phyloP scores from a whole-genome alignment of 2,797 vertebrate genomes.

The Characodon lateralis region DNA sequence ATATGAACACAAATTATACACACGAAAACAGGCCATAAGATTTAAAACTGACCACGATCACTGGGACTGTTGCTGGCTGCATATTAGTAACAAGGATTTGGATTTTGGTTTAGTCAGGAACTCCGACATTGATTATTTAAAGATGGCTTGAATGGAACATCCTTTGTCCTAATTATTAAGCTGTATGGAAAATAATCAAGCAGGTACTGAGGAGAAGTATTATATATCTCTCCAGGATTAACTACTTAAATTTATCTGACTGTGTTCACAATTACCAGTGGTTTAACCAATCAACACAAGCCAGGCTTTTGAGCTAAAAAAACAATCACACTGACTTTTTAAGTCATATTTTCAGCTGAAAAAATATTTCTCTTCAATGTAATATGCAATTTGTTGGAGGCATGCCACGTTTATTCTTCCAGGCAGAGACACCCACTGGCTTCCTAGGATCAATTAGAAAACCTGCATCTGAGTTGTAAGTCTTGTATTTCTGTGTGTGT shows the following conservation, averaged over 20 bases:
- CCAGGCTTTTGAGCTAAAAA: neutral
- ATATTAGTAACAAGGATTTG: neutral
- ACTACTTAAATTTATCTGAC: neutral
- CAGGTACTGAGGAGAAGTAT: too few relatives aligned
- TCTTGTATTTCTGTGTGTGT: slow-evolving; percentile 17
- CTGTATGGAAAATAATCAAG: neutral
- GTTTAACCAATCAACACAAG: neutral
- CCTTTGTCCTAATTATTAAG: neutral
- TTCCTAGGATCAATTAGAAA: slow-evolving; percentile 59
- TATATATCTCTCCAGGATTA: neutral
- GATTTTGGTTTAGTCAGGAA: neutral
- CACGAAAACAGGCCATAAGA: neutral
- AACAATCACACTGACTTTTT: neutral
- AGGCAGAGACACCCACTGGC: slow-evolving; percentile 50
- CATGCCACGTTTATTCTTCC: slow-evolving; percentile 33
- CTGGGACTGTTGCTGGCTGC: too few relatives aligned
- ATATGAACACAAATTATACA: neutral
- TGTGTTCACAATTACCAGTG: neutral
- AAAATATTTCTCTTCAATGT: neutral
- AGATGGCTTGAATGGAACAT: neutral
- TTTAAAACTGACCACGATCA: neutral
- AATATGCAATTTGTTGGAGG: neutral
- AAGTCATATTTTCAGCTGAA: too few relatives aligned
- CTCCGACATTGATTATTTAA: neutral
- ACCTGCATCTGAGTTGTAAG: slow-evolving; percentile 39